Base-by-base conservation (phyloP, 2,888 invertebrate species). In the Drosophila melanocephala region DNA sequence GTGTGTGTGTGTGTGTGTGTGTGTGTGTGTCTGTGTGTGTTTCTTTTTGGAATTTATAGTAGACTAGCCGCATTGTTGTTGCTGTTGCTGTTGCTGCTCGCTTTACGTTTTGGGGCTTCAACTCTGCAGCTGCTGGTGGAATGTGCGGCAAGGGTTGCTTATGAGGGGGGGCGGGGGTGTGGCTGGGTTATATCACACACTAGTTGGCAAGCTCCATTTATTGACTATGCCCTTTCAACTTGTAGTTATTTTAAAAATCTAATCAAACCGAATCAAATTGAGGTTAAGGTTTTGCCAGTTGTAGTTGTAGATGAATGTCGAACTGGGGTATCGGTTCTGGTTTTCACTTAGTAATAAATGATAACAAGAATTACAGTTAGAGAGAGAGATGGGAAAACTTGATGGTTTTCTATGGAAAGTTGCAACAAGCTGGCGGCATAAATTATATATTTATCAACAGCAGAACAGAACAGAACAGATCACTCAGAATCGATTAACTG, bases 11-110 rank as follows among this genome's bases (percentile, higher is more conserved):
- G 26, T 3, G 26, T 26, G 26, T 26, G 26, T 26, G 26, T n/a
- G n/a, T n/a, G 26, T 26, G 26, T 26, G 3, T 28, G 26, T 28
- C 3, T 28, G 3, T 28, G 26, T 28, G 26, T 3, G 51, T 64
- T 72, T 72, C 74, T 72, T 72, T 83, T 84, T 84, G 78, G 81
- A 84, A 82, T 84, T 84, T 77, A 78, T 77, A 78, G 77, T 77
- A 63, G 57, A 76, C 72, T 70, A 63, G 75, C 75, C 73, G 50
- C 69, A 35, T 59, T 67, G 33, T 57, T 57, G 58, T 70, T 63
- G 47, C 19, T 75, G 35, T 57, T 68, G 72, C 26, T 62, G 50
- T 47, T 37, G 37, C 37, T 19, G 19, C 37, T 69, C 44, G 42
- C 42, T 72, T 67, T 71, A 72, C 64, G 73, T 78, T 78, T 85